Conservation (phyloP, 2,888 invertebrate species). For the Ennomos fuscantarius region DNA sequence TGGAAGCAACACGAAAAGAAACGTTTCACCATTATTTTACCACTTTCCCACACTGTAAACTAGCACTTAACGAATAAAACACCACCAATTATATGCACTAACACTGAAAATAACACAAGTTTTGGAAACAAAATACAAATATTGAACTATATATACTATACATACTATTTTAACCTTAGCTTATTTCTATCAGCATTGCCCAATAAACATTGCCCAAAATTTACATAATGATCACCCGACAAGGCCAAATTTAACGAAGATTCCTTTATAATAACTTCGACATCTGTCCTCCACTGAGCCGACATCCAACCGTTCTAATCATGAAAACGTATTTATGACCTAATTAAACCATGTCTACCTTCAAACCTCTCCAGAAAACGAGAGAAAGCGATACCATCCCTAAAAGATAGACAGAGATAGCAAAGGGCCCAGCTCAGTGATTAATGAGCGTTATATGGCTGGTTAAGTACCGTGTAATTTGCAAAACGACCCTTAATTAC, state of each 20-base stretch:
- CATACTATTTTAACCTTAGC: slow-evolving; percentile 27
- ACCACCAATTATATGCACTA: too few species aligned
- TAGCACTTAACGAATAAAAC: too few species aligned
- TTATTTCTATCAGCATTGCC: slow-evolving; percentile 1
- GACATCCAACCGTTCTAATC: slow-evolving; percentile 67
- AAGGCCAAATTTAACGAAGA: slow-evolving; percentile 37
- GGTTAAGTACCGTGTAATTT: slow-evolving; percentile 91
- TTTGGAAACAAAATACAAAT: too few species aligned
- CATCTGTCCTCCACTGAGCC: slow-evolving; percentile 59
- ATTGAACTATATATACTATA: too few species aligned
- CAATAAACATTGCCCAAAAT: slow-evolving; percentile 20
- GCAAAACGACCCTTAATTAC: slow-evolving; percentile 90
- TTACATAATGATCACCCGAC: slow-evolving; percentile 33
- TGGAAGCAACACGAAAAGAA: too few species aligned
- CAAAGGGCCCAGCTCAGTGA: slow-evolving; percentile 74
- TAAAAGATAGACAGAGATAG: slow-evolving; percentile 54
- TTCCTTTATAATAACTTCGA: slow-evolving; percentile 57
- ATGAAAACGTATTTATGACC: slow-evolving; percentile 85
- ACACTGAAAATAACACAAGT: too few species aligned
- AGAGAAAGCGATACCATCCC: slow-evolving; percentile 45
- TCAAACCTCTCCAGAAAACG: slow-evolving; percentile 57
- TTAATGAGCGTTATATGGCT: slow-evolving; percentile 89
- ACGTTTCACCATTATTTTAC: too few species aligned
- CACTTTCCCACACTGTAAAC: too few species aligned
- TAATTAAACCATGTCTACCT: slow-evolving; percentile 81